Conservation (phyloP, 2,797 vertebrate genomes). For the Kryptopterus vitreolus region DNA sequence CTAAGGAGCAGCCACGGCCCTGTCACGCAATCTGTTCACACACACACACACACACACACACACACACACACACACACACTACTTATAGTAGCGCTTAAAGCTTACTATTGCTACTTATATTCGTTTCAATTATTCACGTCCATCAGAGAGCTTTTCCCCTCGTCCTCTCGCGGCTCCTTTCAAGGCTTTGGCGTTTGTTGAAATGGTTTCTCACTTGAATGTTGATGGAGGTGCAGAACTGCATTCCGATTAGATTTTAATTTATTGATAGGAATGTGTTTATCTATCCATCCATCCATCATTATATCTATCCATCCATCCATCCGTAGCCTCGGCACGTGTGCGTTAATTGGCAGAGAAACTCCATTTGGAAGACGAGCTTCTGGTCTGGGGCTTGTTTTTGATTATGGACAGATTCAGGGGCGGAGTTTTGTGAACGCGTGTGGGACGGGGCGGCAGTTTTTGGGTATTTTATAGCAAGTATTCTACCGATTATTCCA, state of each 20-base stretch:
- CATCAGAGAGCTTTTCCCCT: not conserved
- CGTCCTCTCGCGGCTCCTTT: too few relatives aligned
- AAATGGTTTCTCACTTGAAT: not conserved
- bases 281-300: too few relatives aligned
- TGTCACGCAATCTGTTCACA: conserved; percentile 20
- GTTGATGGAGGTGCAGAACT: not conserved
- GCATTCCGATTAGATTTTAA: not conserved
- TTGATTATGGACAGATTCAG: not conserved
- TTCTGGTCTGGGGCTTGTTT: not conserved
- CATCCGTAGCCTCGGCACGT: not conserved
- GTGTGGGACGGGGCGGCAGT: too few relatives aligned
- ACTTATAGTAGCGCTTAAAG: not conserved
- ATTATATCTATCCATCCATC: too few relatives aligned
- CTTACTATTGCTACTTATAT: not conserved
- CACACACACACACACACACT: not conserved
- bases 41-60: not conserved
- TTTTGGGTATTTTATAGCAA: too few relatives aligned
- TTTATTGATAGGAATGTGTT: too few relatives aligned
- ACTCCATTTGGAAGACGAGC: not conserved
- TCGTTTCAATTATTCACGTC: not conserved
- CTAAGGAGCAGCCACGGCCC: conserved; percentile 39
- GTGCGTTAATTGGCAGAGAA: not conserved
- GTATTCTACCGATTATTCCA: too few relatives aligned
- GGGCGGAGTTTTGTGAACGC: not conserved
- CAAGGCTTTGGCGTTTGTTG: not conserved